Base-by-base conservation (phyloP, 2,113 vertebrate genomes). In the Macquaria ambigua region DNA sequence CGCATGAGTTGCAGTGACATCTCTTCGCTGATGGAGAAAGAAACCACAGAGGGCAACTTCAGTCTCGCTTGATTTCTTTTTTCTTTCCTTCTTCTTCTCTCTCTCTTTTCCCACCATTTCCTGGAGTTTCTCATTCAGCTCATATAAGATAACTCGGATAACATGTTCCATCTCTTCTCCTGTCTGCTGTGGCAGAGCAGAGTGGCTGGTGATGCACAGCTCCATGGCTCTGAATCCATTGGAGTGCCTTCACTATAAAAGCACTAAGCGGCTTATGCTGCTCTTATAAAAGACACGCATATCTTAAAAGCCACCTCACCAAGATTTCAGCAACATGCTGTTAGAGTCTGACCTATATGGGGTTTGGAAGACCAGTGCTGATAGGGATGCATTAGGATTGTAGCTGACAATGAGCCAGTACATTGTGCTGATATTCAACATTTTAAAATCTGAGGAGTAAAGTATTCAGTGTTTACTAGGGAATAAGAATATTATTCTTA, bases 281-380 rank as follows among this genome's bases (percentile, higher is more conserved):
- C 79, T 80, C 81, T 74, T 83, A 87, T 37, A 77, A 81, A 62
- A 70, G 43, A 69, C 59, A 68, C 69, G 77, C 63, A 87, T 87
- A 82, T 82, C 81, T 90, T 90, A 59, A 82, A 74, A 88, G 81
- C 77, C 66, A 86, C 67, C 74, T 68, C 48, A 11, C 79, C 41
- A 28, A 84, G 82, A 87, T 84, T 79, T 79, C 53, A 75, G 79
- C 80, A 84, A 71, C 79, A 77, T 69, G 41, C 21, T 50, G 28
- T 18, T 20, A 14, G 68, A 14, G 68, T 79, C 66, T 79, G 80
- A 84, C 80, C 74, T 67, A 72, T 77, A 67, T 75, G 59, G 9
- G 55, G 2, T 5, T 80, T 62, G 69, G 50, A 84, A 77, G 72
- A 58, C 16, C 58, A 8, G 34, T 21, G 11, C 18, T 70, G 59